Conservation (phyloP, 2,113 vertebrate genomes). For the Nettapus auritus region DNA sequence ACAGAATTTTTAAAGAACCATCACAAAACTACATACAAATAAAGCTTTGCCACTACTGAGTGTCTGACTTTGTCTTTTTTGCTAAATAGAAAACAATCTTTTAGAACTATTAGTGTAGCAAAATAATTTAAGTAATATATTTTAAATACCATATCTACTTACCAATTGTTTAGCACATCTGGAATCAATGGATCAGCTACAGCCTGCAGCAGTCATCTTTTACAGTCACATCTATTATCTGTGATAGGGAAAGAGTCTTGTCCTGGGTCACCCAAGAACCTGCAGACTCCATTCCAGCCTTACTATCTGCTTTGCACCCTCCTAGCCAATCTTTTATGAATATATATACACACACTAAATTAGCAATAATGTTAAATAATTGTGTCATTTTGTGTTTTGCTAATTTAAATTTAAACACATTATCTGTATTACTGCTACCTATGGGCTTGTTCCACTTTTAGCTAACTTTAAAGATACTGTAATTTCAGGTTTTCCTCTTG, state of each 20-base stretch:
- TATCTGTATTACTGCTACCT: background rate
- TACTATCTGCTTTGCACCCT: background rate
- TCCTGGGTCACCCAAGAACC: background rate
- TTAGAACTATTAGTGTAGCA: background rate
- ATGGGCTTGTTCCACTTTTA: background rate
- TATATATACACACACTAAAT: background rate
- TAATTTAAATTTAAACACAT: background rate
- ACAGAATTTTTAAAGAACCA: background rate
- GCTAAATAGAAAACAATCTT: background rate
- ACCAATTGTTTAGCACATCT: background rate
- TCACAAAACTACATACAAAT: background rate
- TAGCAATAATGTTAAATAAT: background rate
- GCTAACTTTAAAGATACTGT: background rate
- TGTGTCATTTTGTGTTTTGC: background rate
- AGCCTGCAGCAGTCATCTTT: background rate
- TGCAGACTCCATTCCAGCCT: background rate
- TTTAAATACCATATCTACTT: constrained; percentile 26
- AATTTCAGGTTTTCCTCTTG: background rate
- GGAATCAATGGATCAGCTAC: constrained; percentile 44
- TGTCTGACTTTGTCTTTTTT: background rate
- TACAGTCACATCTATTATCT: background rate
- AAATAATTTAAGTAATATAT: background rate
- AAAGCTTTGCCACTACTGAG: background rate
- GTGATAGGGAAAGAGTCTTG: background rate
- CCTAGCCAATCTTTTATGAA: background rate